Conservation (phyloP, 2,888 invertebrate species). For the Neoaliturus tenellus region DNA sequence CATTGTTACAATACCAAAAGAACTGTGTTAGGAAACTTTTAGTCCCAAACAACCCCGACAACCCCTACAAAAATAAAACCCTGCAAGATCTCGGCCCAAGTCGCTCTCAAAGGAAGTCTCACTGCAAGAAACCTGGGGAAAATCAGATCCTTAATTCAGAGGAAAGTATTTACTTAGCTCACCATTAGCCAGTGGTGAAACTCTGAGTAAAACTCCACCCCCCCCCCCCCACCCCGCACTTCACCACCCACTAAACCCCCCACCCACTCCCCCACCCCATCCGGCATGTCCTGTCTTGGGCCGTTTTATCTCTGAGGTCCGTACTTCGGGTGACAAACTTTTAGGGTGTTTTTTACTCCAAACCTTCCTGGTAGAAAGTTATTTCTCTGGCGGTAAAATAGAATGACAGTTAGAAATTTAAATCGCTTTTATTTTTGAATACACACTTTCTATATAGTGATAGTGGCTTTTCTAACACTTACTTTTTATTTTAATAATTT, state of each 20-base stretch:
- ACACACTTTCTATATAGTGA: too few relatives aligned
- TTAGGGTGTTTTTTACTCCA: neutral
- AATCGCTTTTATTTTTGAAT: too few relatives aligned
- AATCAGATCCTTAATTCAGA: conserved; percentile 41
- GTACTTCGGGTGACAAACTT: neutral
- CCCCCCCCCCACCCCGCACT: neutral
- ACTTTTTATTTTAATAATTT: too few relatives aligned
- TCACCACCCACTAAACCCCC: neutral
- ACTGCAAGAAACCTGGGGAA: conserved; percentile 28
- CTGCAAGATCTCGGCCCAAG: neutral
- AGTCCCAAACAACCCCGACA: neutral
- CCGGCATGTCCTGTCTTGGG: neutral
- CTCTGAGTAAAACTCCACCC: conserved; percentile 9
- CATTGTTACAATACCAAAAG: too few relatives aligned
- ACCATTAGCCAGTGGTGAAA: conserved; percentile 41
- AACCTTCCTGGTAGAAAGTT: too few relatives aligned
- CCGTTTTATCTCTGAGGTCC: neutral
- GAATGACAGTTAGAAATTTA: too few relatives aligned
- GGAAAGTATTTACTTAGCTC: conserved; percentile 47
- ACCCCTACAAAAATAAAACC: neutral
- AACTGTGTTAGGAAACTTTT: too few relatives aligned
- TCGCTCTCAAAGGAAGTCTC: neutral
- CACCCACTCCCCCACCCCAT: neutral
- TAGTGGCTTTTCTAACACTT: too few relatives aligned
- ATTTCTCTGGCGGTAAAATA: too few relatives aligned